Evolutionary conservation across 2,797 vertebrate species (phyloP), one percentile per base, ranked within the genome.

Genomic region (Otolemur crassicaudatus): DNA sequence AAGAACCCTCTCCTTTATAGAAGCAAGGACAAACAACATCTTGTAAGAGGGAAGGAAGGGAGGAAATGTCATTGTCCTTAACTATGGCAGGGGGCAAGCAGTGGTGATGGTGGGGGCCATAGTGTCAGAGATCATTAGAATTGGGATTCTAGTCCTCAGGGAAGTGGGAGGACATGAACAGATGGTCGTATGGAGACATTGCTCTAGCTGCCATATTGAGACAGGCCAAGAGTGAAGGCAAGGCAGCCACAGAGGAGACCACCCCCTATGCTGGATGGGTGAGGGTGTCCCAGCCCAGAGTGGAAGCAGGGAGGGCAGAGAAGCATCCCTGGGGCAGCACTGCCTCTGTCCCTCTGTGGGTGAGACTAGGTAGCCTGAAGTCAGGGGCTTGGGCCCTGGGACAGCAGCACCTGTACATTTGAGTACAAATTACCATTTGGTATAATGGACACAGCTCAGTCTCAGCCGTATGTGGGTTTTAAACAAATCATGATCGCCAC

Each of bases 401-500:
- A 5, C 61, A 85, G 95, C 37, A 58, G 82, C 75, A 73, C 90
- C 77, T 69, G 23, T 85, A 93, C 88, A 76, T 96, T 92, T 92
- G 84, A 96, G 96, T 94, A 87, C 90, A 97, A 95, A 98, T 92
- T 91, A 43, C 96, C 82, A 73, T 87, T 91, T 83, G 61, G 25
- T 80, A 93, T 91, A 98, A 97, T 97, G 96, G 97, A 95, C 96
- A 97, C 94, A 98, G 97, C 95, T 98, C 97, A 91, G 93, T 97
- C 96, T 92, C 97, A 77, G 92, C 91, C 7, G 5, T 97, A 97
- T 96, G 97, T 97, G 97, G 96, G 95, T 98, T 98, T 98, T 97
- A 98, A 98, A 98, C 95, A 97, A 98, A 98, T 98, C 97, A 97
- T 40, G 29, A 98, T 98, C 97, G 96, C 97, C 87, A 96, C 90